phyloP scores from a whole-genome alignment of 2,113 vertebrate species.

The Crocuta crocuta region DNA sequence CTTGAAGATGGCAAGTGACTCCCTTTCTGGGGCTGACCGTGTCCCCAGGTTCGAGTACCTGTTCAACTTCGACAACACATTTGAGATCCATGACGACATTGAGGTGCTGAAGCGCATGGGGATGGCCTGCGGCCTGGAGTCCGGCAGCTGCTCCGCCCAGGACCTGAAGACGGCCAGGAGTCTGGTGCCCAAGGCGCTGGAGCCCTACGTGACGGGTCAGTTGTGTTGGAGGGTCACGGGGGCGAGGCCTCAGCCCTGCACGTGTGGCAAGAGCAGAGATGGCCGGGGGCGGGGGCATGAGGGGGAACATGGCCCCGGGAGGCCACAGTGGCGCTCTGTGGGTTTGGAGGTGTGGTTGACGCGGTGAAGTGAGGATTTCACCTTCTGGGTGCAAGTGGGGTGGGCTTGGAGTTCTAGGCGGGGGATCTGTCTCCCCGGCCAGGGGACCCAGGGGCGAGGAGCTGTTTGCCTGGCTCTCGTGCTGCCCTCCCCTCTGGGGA shows the following conservation, averaged over 20 bases:
- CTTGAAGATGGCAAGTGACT: background rate
- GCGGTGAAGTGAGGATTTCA: background rate
- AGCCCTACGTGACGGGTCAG: constrained; percentile 98
- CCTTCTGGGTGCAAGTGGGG: background rate
- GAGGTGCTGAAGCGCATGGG: constrained; percentile 99
- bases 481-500: too few species aligned
- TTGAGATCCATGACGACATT: constrained; percentile 99
- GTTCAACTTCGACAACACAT: constrained; percentile 99
- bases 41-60: constrained; percentile 96
- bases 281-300: background rate
- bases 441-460: background rate
- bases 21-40: background rate
- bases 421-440: too few species aligned
- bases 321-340: too few species aligned
- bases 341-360: fast-evolving
- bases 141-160: constrained; percentile 96
- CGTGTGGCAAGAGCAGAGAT: background rate
- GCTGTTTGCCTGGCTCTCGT: background rate
- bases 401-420: background rate
- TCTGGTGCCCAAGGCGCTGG: constrained; percentile 97
- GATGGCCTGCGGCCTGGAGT: constrained; percentile 98
- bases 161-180: constrained; percentile 95
- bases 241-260: background rate
- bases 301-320: background rate
- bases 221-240: background rate